These are phyloP conservation scores for Zoanthus solanderi DNA, from an alignment of 92 coral and sea anemone species.

Conservation along the genomic window DNA sequence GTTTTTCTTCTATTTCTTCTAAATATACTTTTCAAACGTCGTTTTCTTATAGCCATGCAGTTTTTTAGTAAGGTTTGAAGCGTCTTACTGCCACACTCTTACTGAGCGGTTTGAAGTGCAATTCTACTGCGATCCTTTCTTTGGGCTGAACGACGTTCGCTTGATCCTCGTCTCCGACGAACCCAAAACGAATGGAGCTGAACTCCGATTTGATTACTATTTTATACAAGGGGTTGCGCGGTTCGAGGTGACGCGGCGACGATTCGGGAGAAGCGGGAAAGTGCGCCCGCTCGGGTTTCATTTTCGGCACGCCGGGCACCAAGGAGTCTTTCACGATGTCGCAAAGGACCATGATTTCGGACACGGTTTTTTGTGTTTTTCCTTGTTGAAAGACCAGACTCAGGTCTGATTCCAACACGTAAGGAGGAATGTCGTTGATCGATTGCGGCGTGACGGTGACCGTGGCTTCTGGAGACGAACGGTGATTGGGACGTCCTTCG, in stretches of 20 bases:
- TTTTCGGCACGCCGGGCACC: background rate
- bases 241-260: background rate
- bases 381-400: slow-evolving; percentile 14
- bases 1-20: too few species aligned
- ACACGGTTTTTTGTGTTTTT: slow-evolving; percentile 10
- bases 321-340: slow-evolving; percentile 6
- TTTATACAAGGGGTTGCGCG: slow-evolving; percentile 8
- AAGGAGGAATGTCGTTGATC: background rate
- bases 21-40: too few species aligned
- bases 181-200: background rate
- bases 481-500: background rate
- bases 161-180: slow-evolving; percentile 13
- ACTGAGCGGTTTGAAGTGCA: background rate
- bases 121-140: slow-evolving; percentile 11
- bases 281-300: background rate
- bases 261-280: background rate
- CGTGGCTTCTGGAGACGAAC: background rate
- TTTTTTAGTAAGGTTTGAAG: background rate
- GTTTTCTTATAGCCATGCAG: too few species aligned
- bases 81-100: background rate
- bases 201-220: background rate
- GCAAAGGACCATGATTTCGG: too few species aligned
- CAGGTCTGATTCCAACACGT: slow-evolving; percentile 13
- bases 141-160: slow-evolving; percentile 21
- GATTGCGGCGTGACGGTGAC: background rate